A percentile compares a stretch with the other conserved stretches of the same genome.
Evolutionary conservation across 1,140 invertebrate genomes (phyloP).

Genomic region (Drosophila nannoptera): DNA sequence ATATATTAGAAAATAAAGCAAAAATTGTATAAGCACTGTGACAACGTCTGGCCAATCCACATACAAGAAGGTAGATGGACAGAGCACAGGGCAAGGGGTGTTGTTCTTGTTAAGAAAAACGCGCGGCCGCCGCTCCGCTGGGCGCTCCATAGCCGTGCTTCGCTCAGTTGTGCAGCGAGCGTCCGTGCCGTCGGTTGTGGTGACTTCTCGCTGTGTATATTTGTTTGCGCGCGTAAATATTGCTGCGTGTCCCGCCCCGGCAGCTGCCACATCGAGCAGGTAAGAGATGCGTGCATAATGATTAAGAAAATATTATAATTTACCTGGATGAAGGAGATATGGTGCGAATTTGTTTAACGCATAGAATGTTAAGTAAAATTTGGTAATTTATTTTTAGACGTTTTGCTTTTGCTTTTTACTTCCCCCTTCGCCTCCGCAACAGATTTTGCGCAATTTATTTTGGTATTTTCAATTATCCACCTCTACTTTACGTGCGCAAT

Average conservation of each 20-base stretch:
- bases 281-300: constrained; percentile 39
- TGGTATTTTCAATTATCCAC: constrained; percentile 65
- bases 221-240: constrained; percentile 70
- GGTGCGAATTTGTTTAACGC: constrained; percentile 3
- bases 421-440: constrained; percentile 14
- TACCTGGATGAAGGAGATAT: constrained; percentile 7
- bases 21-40: constrained; percentile 64
- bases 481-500: constrained; percentile 36
- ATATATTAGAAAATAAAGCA: constrained; percentile 51
- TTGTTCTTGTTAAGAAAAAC: constrained; percentile 54
- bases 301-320: constrained; percentile 5
- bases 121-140: constrained; percentile 65
- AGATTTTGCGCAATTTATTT: constrained; percentile 63
- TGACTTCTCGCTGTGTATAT: constrained; percentile 27
- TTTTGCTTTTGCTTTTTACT: constrained; percentile 33
- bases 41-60: constrained; percentile 37
- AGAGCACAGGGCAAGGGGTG: constrained; percentile 45
- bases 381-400: constrained; percentile 62
- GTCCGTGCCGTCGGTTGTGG: constrained; percentile 71
- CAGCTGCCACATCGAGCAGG: constrained; percentile 36
- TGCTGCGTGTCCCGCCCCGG: constrained; percentile 45
- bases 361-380: constrained; percentile 20
- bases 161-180: constrained; percentile 71
- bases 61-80: constrained; percentile 13
- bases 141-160: constrained; percentile 54